Evolutionary conservation across 2,888 invertebrate genomes (phyloP).

Genomic region (Cataglyphis albicans): DNA sequence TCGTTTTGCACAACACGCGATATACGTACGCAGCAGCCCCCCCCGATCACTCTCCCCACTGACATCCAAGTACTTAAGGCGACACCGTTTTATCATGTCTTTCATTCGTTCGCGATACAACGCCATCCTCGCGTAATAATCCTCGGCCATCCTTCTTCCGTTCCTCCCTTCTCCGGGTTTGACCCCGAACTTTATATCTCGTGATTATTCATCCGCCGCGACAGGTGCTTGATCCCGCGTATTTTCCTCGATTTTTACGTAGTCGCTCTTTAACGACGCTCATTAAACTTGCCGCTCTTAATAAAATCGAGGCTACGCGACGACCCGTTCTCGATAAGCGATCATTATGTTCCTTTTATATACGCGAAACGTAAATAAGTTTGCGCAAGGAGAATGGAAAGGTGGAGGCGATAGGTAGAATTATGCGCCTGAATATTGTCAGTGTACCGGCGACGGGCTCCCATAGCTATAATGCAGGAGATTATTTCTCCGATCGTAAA

Average conservation of each 20-base stretch:
- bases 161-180: neutral
- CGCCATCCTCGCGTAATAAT: slow-evolving; percentile 20
- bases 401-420: neutral
- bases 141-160: slow-evolving; percentile 16
- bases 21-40: slow-evolving; percentile 9
- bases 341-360: slow-evolving; percentile 12
- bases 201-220: slow-evolving; percentile 41
- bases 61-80: slow-evolving; percentile 8
- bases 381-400: neutral
- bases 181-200: slow-evolving; percentile 28
- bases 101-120: neutral
- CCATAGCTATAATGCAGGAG: slow-evolving; percentile 17
- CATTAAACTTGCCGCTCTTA: slow-evolving; percentile 37
- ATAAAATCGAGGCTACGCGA: slow-evolving; percentile 27
- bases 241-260: slow-evolving; percentile 61
- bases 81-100: slow-evolving; percentile 31
- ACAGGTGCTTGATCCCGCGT: slow-evolving; percentile 37
- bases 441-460: slow-evolving; percentile 28
- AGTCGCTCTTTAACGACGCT: slow-evolving; percentile 21
- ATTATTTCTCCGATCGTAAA: slow-evolving; percentile 41
- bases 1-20: neutral
- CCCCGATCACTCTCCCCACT: slow-evolving; percentile 11
- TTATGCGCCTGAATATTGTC: slow-evolving; percentile 43
- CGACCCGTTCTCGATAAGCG: slow-evolving; percentile 37
- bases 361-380: slow-evolving; percentile 31